Evolutionary conservation across 2,113 vertebrate species (phyloP).

Genomic region (Haemorhous mexicanus): DNA sequence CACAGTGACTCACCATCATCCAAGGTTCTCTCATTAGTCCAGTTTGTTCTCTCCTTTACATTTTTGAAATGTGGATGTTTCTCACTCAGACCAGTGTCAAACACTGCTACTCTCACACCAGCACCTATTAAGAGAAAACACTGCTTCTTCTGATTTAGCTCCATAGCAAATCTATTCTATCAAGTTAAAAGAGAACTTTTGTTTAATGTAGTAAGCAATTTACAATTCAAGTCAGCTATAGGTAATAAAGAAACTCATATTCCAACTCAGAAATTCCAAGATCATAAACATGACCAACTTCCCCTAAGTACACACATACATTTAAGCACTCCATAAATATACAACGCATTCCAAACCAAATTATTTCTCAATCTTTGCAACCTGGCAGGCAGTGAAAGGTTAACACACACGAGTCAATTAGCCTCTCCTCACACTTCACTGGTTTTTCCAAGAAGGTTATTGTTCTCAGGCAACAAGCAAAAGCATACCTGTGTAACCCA

Average conservation of each 20-base stretch:
- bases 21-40: conserved; percentile 98
- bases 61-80: conserved; percentile 99
- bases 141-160: background rate
- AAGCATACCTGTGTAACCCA: conserved; percentile 91
- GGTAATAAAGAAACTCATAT: background rate
- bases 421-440: background rate
- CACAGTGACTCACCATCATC: conserved; percentile 86
- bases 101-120: conserved; percentile 94
- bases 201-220: background rate
- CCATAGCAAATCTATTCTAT: background rate
- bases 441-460: background rate
- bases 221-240: background rate
- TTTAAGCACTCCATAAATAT: background rate
- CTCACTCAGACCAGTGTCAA: conserved; percentile 96
- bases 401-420: background rate
- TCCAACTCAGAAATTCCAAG: background rate
- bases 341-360: background rate
- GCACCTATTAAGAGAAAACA: conserved; percentile 73
- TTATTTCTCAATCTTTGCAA: background rate
- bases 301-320: background rate
- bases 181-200: background rate
- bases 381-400: background rate
- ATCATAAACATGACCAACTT: background rate
- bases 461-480: background rate
- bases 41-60: conserved; percentile 98